Evolutionary conservation across 2,113 vertebrate genomes (phyloP).

Genomic region (Montifringilla adamsi): DNA sequence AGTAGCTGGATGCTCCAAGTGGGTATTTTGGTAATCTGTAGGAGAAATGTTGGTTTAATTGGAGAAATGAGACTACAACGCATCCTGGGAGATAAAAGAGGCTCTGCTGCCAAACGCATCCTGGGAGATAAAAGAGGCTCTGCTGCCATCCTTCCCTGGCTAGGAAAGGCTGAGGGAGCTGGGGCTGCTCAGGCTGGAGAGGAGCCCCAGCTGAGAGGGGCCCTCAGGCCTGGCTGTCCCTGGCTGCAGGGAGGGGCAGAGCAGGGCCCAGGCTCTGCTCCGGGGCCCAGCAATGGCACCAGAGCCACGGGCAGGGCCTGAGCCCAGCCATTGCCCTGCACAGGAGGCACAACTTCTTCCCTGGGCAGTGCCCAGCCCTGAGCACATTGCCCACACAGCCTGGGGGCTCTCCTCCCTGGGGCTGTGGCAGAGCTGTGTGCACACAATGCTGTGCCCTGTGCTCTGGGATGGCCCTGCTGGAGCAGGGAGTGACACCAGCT

Average conservation of each 20-base stretch:
- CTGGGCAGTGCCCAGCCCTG: background rate
- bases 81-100: background rate
- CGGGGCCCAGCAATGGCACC: background rate
- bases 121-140: background rate
- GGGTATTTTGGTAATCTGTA: background rate
- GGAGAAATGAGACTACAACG: background rate
- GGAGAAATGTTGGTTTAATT: background rate
- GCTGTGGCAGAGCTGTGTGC: background rate
- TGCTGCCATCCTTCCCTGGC: background rate
- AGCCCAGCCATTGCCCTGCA: background rate
- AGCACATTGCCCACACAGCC: background rate
- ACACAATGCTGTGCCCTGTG: background rate
- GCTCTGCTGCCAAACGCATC: background rate
- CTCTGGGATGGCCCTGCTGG: background rate
- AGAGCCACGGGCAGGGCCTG: background rate
- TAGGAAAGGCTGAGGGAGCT: background rate
- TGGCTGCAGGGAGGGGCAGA: background rate
- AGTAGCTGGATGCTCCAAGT: background rate
- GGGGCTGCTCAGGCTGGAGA: background rate
- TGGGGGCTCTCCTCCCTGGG: background rate
- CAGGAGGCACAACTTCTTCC: background rate
- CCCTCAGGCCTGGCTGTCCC: background rate
- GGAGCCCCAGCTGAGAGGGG: background rate
- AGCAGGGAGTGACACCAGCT: background rate
- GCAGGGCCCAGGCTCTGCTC: background rate